Evolutionary conservation across 2,797 vertebrate genomes (phyloP).

Genomic region (Champsocephalus esox): DNA sequence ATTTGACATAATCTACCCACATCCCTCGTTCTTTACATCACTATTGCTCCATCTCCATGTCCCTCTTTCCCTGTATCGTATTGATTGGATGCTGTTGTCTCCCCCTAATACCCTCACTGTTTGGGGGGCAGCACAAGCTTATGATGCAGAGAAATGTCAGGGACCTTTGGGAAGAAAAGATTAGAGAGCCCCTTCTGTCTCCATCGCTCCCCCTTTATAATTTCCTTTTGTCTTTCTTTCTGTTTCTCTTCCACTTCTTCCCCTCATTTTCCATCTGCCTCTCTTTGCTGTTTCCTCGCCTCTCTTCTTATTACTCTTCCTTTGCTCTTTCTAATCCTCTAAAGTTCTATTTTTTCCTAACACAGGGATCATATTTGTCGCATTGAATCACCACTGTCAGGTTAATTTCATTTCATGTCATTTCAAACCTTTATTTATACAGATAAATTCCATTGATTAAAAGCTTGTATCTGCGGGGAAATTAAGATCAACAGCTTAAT

Average conservation of each 20-base stretch:
- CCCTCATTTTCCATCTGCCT: conserved; percentile 13
- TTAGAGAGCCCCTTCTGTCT: conserved; percentile 42
- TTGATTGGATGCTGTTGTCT: too few species aligned
- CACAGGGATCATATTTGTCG: conserved; percentile 72
- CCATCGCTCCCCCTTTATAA: conserved; percentile 21
- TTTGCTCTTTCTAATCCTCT: conserved; percentile 68
- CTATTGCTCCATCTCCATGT: too few species aligned
- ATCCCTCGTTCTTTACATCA: too few species aligned
- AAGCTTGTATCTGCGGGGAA: conserved; percentile 41
- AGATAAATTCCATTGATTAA: background rate
- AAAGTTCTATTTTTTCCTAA: conserved; percentile 69
- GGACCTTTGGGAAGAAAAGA: conserved; percentile 63
- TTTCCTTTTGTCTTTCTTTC: conserved; percentile 29
- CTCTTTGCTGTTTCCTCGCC: conserved; percentile 5
- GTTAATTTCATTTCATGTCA: background rate
- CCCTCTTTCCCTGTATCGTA: too few species aligned
- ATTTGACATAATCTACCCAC: conserved; percentile 11
- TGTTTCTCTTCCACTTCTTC: conserved; percentile 16
- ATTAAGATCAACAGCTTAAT: conserved; percentile 33
- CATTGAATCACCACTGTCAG: conserved; percentile 61
- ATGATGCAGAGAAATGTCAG: conserved; percentile 71
- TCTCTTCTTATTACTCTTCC: conserved; percentile 44
- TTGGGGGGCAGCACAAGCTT: conserved; percentile 30
- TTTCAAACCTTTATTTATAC: too few species aligned
- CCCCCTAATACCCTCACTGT: too few species aligned